These are phyloP conservation scores for Perognathus longimembris DNA, from an alignment of 2,113 vertebrate genomes.

Conservation along the genomic window DNA sequence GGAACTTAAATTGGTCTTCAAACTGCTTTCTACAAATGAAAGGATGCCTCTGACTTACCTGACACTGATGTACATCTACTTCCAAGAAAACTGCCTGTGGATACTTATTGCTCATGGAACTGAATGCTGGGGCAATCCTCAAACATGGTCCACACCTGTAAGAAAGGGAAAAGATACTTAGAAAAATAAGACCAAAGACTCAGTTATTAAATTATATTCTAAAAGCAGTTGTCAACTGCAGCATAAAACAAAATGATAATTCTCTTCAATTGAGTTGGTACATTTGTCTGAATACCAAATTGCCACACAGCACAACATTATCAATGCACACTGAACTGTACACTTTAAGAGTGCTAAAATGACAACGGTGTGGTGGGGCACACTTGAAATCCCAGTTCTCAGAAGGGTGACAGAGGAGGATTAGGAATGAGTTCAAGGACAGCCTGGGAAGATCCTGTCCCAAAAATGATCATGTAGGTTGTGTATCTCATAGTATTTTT, in stretches of 20 bases:
- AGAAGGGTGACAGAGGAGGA: neutral
- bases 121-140: slow-evolving; percentile 96
- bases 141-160: slow-evolving; percentile 94
- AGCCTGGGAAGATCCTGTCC: neutral
- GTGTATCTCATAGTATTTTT: neutral
- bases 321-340: neutral
- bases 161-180: neutral
- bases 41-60: slow-evolving; percentile 86
- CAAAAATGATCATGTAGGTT: neutral
- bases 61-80: slow-evolving; percentile 97
- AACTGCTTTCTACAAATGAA: neutral
- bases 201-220: neutral
- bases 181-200: neutral
- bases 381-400: neutral
- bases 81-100: slow-evolving; percentile 96
- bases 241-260: slow-evolving; percentile 29
- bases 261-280: no score
- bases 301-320: neutral
- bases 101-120: slow-evolving; percentile 94
- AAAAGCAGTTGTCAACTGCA: slow-evolving; percentile 17
- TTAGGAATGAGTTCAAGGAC: neutral
- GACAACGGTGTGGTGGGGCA: neutral
- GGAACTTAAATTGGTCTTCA: slow-evolving; percentile 36
- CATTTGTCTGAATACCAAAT: neutral
- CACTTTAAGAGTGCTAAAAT: neutral